Evolutionary conservation across 2,888 invertebrate genomes (phyloP), one percentile per base, ranked within the genome.

Genomic region (Ptilodon capucinus): DNA sequence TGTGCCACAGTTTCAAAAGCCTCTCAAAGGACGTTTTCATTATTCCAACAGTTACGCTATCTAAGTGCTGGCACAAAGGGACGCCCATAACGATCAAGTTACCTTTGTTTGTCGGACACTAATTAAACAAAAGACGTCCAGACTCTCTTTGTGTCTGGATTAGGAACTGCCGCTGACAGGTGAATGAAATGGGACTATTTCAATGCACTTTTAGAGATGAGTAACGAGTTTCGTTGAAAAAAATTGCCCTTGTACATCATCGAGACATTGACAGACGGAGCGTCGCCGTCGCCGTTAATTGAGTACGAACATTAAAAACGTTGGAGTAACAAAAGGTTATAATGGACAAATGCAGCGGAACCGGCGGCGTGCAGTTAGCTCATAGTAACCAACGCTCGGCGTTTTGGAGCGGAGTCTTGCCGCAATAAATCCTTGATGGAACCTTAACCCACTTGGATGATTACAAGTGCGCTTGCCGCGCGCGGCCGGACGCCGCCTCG

Each of bases 361-460:
- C 85, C 78, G 72, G 74, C 80, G 79, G 74, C 80, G 79, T 82
- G 84, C 81, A 86, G 84, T 86, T 83, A 83, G 86, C 83, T 88
- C 85, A 88, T 81, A 86, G 86, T 81, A 86, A 86, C 86, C 68
- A 82, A 74, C 78, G 78, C 79, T 81, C 81, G 78, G 76, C 76
- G 84, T 89, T 88, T 89, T 87, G 89, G 90, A 89, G 87, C 89
- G 90, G 88, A 79, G 88, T 83, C 87, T 90, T 91, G 89, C 88
- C 87, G 90, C 91, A 91, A 90, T 80, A 91, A 90, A 91, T 89
- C 91, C 91, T 91, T 91, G 91, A 79, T 86, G 86, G 66, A 86
- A 90, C 91, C 91, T 91, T 91, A 91, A 91, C 91, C 91, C 83
- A 91, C 81, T 91, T 91, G 87, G 83, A 81, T 88, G 88, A 87